Conservation (phyloP, 2,113 vertebrate genomes). For the Gulo gulo region DNA sequence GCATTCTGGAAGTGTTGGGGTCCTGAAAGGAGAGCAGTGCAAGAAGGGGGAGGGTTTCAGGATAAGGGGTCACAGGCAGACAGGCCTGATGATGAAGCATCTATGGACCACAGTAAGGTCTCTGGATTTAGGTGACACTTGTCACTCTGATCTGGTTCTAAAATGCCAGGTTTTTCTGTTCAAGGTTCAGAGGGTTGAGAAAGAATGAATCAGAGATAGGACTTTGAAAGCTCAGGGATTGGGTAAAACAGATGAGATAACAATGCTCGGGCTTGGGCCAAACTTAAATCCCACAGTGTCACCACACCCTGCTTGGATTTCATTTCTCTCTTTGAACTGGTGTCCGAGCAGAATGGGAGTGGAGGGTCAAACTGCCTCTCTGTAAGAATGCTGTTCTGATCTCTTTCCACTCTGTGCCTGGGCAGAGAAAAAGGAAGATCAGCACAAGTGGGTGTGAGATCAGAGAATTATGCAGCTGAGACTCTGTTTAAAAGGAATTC, state of each 20-base stretch:
- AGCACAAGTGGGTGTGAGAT: background rate
- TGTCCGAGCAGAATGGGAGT: conserved; percentile 23
- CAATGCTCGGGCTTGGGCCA: background rate
- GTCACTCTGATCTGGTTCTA: background rate
- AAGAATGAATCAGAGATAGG: conserved; percentile 64
- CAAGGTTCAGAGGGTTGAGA: conserved; percentile 57
- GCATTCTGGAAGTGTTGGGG: background rate
- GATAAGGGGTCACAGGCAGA: background rate
- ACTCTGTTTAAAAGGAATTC: conserved; percentile 54
- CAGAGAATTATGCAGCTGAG: conserved; percentile 32
- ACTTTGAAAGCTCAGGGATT: conserved; percentile 31
- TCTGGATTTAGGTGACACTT: background rate
- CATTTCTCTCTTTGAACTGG: conserved; percentile 48
- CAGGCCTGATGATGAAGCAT: background rate
- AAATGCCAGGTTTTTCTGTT: conserved; percentile 34
- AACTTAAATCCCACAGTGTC: background rate
- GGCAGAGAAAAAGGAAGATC: conserved; percentile 16
- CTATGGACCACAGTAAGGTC: background rate
- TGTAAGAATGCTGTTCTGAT: conserved; percentile 33
- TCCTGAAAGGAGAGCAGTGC: background rate
- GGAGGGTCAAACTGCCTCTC: conserved; percentile 18
- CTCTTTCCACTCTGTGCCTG: conserved; percentile 29
- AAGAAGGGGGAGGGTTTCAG: background rate
- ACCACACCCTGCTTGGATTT: conserved; percentile 45
- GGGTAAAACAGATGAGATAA: conserved; percentile 60